Evolutionary conservation across 2,888 invertebrate species (phyloP).

Genomic region (Podotricha telesiphe): DNA sequence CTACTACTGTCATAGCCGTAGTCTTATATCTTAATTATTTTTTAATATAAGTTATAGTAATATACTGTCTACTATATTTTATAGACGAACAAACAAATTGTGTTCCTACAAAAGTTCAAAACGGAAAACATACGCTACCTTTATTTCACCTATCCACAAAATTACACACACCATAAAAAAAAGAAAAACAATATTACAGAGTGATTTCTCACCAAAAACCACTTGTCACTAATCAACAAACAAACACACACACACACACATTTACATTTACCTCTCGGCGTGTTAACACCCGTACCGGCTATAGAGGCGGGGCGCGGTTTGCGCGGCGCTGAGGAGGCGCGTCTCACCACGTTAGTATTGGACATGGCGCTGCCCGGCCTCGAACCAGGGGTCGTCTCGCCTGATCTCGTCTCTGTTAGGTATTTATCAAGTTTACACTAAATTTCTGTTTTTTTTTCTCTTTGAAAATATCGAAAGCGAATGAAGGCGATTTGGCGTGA

Average conservation of each 20-base stretch:
- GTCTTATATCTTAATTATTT: no score
- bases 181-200: neutral
- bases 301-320: slow-evolving; percentile 92
- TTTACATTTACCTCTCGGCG: slow-evolving; percentile 68
- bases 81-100: no score
- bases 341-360: slow-evolving; percentile 84
- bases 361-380: slow-evolving; percentile 94
- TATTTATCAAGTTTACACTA: no score
- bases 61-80: no score
- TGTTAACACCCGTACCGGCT: slow-evolving; percentile 92
- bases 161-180: neutral
- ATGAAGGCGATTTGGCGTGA: slow-evolving; percentile 1
- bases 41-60: no score
- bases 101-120: no score
- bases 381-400: slow-evolving; percentile 90
- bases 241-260: neutral
- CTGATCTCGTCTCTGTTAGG: slow-evolving; percentile 87
- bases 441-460: no score
- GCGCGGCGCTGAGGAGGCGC: slow-evolving; percentile 86
- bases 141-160: no score
- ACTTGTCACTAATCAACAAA: neutral
- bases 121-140: no score
- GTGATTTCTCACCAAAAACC: neutral
- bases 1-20: no score
- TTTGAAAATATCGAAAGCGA: neutral